Base-by-base conservation (phyloP, 23 tunicate species). In the Ciona savignyi region DNA sequence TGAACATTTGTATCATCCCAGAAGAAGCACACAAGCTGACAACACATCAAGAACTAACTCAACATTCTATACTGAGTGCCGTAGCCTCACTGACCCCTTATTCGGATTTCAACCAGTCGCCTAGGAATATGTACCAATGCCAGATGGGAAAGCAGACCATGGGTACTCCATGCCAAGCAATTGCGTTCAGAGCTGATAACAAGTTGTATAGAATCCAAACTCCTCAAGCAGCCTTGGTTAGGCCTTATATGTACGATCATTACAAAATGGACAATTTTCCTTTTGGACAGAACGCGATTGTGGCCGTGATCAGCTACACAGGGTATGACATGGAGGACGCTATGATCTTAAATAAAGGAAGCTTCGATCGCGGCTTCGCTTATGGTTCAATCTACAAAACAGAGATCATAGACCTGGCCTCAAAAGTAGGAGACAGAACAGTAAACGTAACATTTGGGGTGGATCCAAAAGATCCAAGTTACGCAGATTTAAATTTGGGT, bases 301-400 rank as follows among this genome's bases (percentile, higher is more conserved):
- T 95, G 27, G 99, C 99, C 66, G 99, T 95, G 31, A 95, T 95
- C 77, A 83, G 92, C 35, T 95, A 95, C 77, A 88, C 99, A 30
- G 99, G 98, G 2, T 95, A 91, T 72, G 96, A 88, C 69, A 83
- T 95, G 99, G 99, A 95, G 80, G 99, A 95, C 80, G 93, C 99
- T 2, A 89, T 88, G 86, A 89, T 85, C 32, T 63, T 95, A 21
- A 95, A 89, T 83, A 95, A 95, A 70, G 89, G 77, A 11, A 79
- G 92, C 35, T 67, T 85, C 35, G 99, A 95, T 51, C 64, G 92
- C 31, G 99, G 99, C 24, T 83, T 95, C 67, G 81, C 81, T 15
- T 67, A 80, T 30, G 87, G 99, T 32, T 72, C 78, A 19, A 84
- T 95, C 27, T 95, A 95, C 69, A 84, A 95, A 66, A 77, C 92